Evolutionary conservation across 2,113 vertebrate species (phyloP).

Genomic region (Corythornis cristatus): DNA sequence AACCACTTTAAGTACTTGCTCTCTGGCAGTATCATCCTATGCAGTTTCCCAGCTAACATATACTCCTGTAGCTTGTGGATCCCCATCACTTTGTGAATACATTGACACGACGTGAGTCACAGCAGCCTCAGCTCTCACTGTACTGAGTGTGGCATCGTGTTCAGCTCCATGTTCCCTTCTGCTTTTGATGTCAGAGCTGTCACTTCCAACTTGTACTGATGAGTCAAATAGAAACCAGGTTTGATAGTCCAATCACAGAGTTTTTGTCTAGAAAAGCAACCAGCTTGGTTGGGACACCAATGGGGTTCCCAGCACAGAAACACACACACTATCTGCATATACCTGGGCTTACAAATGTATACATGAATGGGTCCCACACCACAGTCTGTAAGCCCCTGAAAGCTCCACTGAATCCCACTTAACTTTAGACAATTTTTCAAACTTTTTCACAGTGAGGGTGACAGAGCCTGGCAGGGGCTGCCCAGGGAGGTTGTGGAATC

Average conservation of each 20-base stretch:
- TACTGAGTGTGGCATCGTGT: accelerated
- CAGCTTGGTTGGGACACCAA: background rate
- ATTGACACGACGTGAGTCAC: background rate
- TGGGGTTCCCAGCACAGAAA: background rate
- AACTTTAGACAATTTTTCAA: background rate
- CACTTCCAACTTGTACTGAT: background rate
- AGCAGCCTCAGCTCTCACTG: background rate
- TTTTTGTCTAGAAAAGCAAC: background rate
- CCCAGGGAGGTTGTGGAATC: too few relatives aligned
- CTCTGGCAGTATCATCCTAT: background rate
- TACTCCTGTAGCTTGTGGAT: background rate
- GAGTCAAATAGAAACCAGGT: background rate
- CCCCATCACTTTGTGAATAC: background rate
- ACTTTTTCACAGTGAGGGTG: too few relatives aligned
- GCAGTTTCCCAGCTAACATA: background rate
- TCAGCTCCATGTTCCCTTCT: background rate
- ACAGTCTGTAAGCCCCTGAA: accelerated
- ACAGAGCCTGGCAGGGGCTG: too few relatives aligned
- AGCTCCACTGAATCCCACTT: background rate
- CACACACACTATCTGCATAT: accelerated
- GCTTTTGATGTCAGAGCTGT: background rate
- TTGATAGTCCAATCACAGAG: background rate
- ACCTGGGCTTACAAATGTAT: background rate
- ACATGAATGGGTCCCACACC: accelerated
- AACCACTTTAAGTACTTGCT: background rate